These are phyloP conservation scores for Pammene fasciana DNA, from an alignment of 2,888 invertebrate species.

Conservation along the genomic window DNA sequence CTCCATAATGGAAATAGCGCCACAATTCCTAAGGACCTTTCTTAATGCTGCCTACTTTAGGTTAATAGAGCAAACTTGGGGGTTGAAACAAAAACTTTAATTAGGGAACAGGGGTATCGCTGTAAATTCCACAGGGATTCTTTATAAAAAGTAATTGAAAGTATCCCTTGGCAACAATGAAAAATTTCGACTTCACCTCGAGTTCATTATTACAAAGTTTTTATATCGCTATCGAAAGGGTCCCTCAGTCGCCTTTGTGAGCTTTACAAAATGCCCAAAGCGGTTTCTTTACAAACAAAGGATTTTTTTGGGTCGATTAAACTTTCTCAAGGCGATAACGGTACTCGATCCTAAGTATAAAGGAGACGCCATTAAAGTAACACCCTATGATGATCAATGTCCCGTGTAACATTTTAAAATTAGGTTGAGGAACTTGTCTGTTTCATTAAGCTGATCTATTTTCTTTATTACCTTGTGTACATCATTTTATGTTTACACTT, in stretches of 20 bases:
- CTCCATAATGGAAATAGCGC: conserved; percentile 14
- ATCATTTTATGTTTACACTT: too few relatives aligned
- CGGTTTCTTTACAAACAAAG: conserved; percentile 60
- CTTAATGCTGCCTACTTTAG: conserved; percentile 15
- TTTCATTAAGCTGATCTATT: conserved; percentile 5
- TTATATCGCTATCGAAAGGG: conserved; percentile 48
- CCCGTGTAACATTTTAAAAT: conserved; percentile 28
- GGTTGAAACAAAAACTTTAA: conserved; percentile 43
- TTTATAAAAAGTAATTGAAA: conserved; percentile 55
- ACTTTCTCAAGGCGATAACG: conserved; percentile 61
- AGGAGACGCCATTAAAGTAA: conserved; percentile 40
- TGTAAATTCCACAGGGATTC: conserved; percentile 46
- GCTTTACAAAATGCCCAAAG: conserved; percentile 49
- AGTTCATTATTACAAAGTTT: conserved; percentile 45
- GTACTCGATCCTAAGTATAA: conserved; percentile 43
- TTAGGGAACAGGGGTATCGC: conserved; percentile 42
- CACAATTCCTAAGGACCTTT: conserved; percentile 1
- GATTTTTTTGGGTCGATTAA: conserved; percentile 69
- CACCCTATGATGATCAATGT: conserved; percentile 35
- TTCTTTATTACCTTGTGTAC: too few relatives aligned
- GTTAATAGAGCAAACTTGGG: conserved; percentile 29
- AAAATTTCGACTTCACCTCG: conserved; percentile 50
- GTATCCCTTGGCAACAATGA: conserved; percentile 60
- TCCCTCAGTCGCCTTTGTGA: conserved; percentile 40
- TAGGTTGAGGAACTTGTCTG: conserved; percentile 21